Base-by-base conservation (phyloP, 1,140 invertebrate species). In the Telenomus remus region DNA sequence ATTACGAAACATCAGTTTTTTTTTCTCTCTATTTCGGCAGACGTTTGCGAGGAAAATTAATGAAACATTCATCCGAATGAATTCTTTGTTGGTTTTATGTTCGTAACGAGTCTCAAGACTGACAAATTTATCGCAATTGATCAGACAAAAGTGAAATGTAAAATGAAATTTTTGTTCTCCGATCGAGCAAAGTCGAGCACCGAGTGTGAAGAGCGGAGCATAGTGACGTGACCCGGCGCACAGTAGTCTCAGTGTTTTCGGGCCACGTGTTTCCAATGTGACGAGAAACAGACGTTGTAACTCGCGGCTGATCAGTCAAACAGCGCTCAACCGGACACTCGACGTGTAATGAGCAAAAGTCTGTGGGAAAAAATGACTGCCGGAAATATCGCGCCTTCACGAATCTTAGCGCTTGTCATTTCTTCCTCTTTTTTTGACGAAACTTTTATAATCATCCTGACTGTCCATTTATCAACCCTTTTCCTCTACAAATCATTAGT, bases 201-300 rank as follows among this genome's bases (percentile, higher is more conserved):
- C 57, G 68, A 53, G 48, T 54, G 57, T 72, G 64, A 72, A 59
- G 60, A 57, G 57, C 63, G 43, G 53, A 50, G 53, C 27, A 35
- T 13, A 50, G 46, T 63, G 74, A 76, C 66, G 68, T 71, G 68
- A 72, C 56, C 57, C 56, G 65, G 19, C 1, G 51, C 65, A 79
- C 76, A 79, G 76, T 79, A 74, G 76, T 68, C 56, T 61, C 66
- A 79, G 71, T 79, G 76, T 79, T 71, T 79, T 79, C 61, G 61
- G 64, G 66, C 76, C 76, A 79, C 76, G 76, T 79, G 77, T 75
- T 79, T 75, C 53, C 55, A 72, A 66, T 69, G 65, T 76, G 77
- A 79, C 59, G 72, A 79, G 72, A 79, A 79, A 46, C 77, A 79
- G 76, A 78, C 76, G 61, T 51, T 4, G 66, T 78, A 80, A 78